A percentile compares a stretch with the other conserved stretches of the same genome.
Conservation (phyloP, 2,113 vertebrate species). For the Atrichornis clamosus region DNA sequence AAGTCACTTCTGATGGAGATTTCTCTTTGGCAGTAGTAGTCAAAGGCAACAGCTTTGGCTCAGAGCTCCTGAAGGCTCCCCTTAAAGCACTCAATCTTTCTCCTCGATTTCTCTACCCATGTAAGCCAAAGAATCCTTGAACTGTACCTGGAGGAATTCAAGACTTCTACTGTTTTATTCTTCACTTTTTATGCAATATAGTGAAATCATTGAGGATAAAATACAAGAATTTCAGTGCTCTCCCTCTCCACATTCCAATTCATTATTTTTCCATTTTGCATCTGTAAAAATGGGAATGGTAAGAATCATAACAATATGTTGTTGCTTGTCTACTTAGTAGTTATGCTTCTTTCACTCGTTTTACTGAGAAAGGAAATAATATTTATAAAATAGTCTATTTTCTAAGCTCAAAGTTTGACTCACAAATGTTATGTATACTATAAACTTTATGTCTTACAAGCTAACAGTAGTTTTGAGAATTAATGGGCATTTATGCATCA, state of each 20-base stretch:
- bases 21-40: background rate
- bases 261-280: background rate
- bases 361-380: background rate
- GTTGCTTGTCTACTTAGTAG: background rate
- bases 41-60: background rate
- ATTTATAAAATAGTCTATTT: background rate
- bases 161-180: background rate
- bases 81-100: background rate
- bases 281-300: background rate
- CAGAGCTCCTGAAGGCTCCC: background rate
- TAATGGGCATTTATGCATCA: background rate
- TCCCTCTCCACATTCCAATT: background rate
- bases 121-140: background rate
- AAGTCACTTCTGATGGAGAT: background rate
- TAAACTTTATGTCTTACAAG: background rate
- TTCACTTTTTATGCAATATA: background rate
- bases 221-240: background rate
- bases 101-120: background rate
- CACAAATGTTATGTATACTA: background rate
- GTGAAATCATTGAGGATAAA: background rate
- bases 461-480: background rate
- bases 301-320: background rate
- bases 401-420: background rate
- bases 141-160: background rate
- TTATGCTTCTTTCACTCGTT: background rate